Percentiles rank a stretch among this genome's conserved stretches.
Evolutionary conservation across 2,797 vertebrate species (phyloP).

Genomic region (Esox lucius): DNA sequence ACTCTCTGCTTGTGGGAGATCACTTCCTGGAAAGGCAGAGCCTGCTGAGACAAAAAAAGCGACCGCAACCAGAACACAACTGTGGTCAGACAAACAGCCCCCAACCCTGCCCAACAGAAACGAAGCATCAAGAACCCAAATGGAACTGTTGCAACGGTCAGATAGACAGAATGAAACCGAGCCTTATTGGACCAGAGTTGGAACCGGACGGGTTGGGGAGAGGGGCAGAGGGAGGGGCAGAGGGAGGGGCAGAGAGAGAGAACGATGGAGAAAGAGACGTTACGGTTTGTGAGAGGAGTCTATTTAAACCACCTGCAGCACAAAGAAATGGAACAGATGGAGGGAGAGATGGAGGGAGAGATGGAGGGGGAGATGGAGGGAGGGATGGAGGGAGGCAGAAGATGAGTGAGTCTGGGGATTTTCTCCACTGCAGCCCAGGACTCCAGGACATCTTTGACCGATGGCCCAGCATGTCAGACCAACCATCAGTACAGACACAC

Average conservation of each 20-base stretch:
- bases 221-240: background rate
- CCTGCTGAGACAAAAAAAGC: conserved; percentile 36
- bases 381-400: conserved; percentile 11
- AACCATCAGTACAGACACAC: conserved; percentile 6
- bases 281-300: too few relatives aligned
- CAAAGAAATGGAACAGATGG: background rate
- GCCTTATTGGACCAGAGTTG: background rate
- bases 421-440: conserved; percentile 82
- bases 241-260: background rate
- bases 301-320: background rate
- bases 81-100: conserved; percentile 5
- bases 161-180: background rate
- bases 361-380: too few relatives aligned
- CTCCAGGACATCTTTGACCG: conserved; percentile 87
- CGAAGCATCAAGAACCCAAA: conserved; percentile 27
- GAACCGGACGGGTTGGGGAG: conserved; percentile 2
- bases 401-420: conserved; percentile 49
- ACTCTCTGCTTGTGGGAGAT: conserved; percentile 79
- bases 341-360: background rate
- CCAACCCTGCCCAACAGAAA: background rate
- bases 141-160: background rate
- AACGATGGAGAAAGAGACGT: background rate
- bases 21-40: conserved; percentile 69
- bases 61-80: conserved; percentile 21
- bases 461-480: conserved; percentile 80